Percentiles rank a stretch among this genome's conserved stretches.
These are phyloP conservation scores for Microcebus griseorufus DNA, from an alignment of 2,113 vertebrate species.

Conservation along the genomic window DNA sequence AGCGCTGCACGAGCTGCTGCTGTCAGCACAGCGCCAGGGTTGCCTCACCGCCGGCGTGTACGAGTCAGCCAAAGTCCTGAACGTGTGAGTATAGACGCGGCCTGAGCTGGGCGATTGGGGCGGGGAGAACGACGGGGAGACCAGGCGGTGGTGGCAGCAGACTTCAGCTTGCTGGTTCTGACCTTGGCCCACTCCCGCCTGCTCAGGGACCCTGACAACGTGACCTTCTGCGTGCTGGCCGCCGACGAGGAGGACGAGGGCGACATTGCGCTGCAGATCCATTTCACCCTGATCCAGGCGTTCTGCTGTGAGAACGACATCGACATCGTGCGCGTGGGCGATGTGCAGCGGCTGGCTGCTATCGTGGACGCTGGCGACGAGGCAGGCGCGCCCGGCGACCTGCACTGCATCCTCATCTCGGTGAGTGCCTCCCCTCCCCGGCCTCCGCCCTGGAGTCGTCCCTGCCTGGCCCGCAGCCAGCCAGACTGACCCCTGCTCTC, in stretches of 20 bases:
- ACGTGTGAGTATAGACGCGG: conserved; percentile 91
- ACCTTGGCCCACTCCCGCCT: not conserved
- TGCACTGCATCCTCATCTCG: conserved; percentile 98
- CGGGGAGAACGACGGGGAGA: not conserved
- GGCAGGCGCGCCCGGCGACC: conserved; percentile 91
- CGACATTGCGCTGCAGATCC: conserved; percentile 97
- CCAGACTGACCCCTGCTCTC: conserved; percentile 43
- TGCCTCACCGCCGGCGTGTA: conserved; percentile 97
- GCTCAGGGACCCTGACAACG: conserved; percentile 95
- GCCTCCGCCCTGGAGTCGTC: too few relatives aligned
- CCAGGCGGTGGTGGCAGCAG: not conserved
- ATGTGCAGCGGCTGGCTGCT: conserved; percentile 91
- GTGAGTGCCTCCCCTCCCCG: conserved; percentile 83
- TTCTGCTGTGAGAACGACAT: conserved; percentile 99
- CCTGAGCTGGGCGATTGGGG: accelerated
- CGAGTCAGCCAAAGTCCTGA: conserved; percentile 98
- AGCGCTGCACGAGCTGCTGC: conserved; percentile 93
- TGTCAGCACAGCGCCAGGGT: conserved; percentile 94
- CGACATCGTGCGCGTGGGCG: conserved; percentile 95
- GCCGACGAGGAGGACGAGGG: conserved; percentile 95
- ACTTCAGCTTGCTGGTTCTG: accelerated
- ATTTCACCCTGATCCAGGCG: conserved; percentile 98
- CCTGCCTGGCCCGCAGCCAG: not conserved
- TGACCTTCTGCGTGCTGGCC: conserved; percentile 96
- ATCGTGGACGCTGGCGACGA: conserved; percentile 90